Evolutionary conservation across 2,888 invertebrate genomes (phyloP).

Genomic region (Choreutis nemorana): DNA sequence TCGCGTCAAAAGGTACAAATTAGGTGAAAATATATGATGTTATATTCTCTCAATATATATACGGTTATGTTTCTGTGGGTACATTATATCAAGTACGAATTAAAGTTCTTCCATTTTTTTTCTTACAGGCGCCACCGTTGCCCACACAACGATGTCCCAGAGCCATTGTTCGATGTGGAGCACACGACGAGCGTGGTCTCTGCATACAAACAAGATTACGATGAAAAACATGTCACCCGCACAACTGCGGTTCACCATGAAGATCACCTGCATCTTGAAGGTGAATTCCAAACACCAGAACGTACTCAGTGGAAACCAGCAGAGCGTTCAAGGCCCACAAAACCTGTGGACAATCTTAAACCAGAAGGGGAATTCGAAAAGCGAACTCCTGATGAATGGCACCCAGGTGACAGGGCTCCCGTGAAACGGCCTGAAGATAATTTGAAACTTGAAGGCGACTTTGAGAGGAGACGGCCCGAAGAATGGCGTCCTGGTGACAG

Average conservation of each 20-base stretch:
- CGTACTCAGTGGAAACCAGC: constrained; percentile 59
- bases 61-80: no score
- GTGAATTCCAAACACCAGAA: constrained; percentile 69
- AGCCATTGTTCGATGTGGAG: constrained; percentile 67
- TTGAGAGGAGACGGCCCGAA: constrained; percentile 46
- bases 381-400: constrained; percentile 31
- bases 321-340: constrained; percentile 66
- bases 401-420: constrained; percentile 30
- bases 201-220: constrained; percentile 71
- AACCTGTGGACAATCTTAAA: constrained; percentile 44
- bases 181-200: constrained; percentile 64
- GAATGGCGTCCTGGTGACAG: constrained; percentile 59
- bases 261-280: constrained; percentile 77
- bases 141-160: constrained; percentile 74
- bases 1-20: constrained; percentile 43
- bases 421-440: constrained; percentile 62
- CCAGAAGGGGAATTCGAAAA: constrained; percentile 35
- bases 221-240: constrained; percentile 70
- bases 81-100: neutral
- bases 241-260: constrained; percentile 69
- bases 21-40: no score
- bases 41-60: no score
- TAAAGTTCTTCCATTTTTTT: constrained; percentile 8
- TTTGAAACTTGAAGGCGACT: constrained; percentile 63
- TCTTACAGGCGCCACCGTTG: constrained; percentile 82